phyloP scores from a whole-genome alignment of 2,888 invertebrate genomes.

The Thera obeliscata region DNA sequence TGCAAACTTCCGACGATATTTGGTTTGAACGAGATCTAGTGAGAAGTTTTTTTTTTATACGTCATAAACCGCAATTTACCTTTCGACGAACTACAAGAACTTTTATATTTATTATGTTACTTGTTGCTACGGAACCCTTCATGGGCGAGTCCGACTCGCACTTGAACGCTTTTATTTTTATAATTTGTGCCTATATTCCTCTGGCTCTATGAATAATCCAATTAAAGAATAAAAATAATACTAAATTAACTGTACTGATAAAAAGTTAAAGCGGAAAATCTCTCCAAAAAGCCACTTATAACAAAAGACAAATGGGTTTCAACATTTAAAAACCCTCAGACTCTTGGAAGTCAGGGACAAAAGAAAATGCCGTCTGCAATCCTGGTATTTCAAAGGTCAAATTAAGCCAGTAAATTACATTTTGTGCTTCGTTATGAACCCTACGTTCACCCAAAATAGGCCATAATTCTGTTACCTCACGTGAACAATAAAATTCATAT shows the following conservation, averaged over 20 bases:
- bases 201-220: no score
- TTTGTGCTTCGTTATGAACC: conserved; percentile 1
- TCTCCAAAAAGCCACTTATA: neutral
- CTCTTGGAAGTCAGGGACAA: neutral
- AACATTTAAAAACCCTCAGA: neutral
- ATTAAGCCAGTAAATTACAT: conserved; percentile 7
- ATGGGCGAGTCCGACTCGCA: no score
- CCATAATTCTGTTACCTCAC: conserved; percentile 23
- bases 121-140: no score
- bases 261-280: neutral
- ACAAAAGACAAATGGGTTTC: neutral
- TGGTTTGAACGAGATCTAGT: no score
- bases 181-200: no score
- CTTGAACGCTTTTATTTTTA: no score
- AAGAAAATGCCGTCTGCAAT: neutral
- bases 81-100: no score
- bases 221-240: no score
- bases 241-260: neutral
- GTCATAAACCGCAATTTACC: no score
- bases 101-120: no score
- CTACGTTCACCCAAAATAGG: conserved; percentile 17
- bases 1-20: no score
- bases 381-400: neutral
- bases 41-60: no score
- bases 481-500: conserved; percentile 27